Evolutionary conservation across 2,113 vertebrate genomes (phyloP).

Genomic region (Conger conger): DNA sequence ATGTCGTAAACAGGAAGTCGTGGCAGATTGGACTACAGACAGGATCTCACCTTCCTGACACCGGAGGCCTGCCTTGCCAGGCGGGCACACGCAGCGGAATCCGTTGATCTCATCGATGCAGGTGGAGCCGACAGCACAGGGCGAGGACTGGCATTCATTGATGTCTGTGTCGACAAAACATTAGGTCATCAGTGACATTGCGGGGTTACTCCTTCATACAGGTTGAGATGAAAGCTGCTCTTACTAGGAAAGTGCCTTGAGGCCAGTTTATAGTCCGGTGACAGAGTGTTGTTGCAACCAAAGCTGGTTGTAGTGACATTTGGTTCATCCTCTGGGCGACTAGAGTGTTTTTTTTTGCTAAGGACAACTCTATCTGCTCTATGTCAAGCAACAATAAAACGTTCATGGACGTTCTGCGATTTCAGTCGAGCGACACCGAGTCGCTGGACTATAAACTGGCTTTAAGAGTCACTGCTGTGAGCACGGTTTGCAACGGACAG

Average conservation of each 20-base stretch:
- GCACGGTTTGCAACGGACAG: background rate
- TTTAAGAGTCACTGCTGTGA: too few relatives aligned
- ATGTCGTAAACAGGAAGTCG: background rate
- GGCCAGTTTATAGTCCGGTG: background rate
- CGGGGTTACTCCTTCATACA: background rate
- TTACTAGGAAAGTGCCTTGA: background rate
- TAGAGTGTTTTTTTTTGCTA: too few relatives aligned
- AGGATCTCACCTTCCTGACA: constrained; percentile 80
- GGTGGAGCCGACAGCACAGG: constrained; percentile 79
- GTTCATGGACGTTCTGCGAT: too few relatives aligned
- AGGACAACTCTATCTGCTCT: too few relatives aligned
- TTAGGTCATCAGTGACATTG: background rate
- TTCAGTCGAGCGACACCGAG: too few relatives aligned
- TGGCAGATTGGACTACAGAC: background rate
- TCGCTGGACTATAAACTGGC: too few relatives aligned
- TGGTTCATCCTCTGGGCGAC: too few relatives aligned
- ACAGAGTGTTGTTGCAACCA: too few relatives aligned
- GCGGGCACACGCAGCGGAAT: constrained; percentile 81
- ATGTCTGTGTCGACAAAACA: constrained; percentile 66
- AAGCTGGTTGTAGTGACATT: too few relatives aligned
- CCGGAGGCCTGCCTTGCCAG: constrained; percentile 70
- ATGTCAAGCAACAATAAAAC: too few relatives aligned
- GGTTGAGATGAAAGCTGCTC: background rate
- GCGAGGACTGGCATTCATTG: constrained; percentile 85
- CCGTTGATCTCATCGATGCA: constrained; percentile 85